Conservation (phyloP, 2,888 invertebrate species). For the Lasioglossum malachurum region DNA sequence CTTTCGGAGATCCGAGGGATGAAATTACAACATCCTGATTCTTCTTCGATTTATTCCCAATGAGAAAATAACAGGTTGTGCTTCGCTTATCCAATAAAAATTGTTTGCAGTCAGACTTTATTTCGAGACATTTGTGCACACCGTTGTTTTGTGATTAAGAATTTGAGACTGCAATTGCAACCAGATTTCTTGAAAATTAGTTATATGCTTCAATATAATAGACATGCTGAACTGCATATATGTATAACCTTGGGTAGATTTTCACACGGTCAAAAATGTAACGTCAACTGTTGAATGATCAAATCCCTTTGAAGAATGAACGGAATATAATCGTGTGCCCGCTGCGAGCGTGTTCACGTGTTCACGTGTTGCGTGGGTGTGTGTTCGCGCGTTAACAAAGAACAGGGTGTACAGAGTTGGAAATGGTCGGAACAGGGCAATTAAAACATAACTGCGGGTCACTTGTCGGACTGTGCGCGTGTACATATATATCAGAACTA, state of each 20-base stretch:
- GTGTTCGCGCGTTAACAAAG: slow-evolving; percentile 33
- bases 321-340: slow-evolving; percentile 15
- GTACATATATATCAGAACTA: slow-evolving; percentile 25
- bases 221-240: slow-evolving; percentile 5
- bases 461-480: slow-evolving; percentile 41
- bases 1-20: background rate
- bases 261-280: slow-evolving; percentile 33
- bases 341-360: background rate
- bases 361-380: background rate
- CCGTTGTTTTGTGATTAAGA: too few species aligned
- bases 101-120: background rate
- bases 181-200: too few species aligned
- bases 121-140: background rate
- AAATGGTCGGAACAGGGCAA: slow-evolving; percentile 55
- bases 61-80: background rate
- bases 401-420: slow-evolving; percentile 37
- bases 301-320: slow-evolving; percentile 58
- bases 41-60: slow-evolving; percentile 23
- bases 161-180: too few species aligned
- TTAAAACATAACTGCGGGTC: slow-evolving; percentile 62
- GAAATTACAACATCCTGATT: slow-evolving; percentile 22
- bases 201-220: too few species aligned
- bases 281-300: slow-evolving; percentile 58
- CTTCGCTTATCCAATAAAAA: background rate
- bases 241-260: slow-evolving; percentile 31